Evolutionary conservation across 2,113 vertebrate genomes (phyloP).

Genomic region (Rutilus rutilus): DNA sequence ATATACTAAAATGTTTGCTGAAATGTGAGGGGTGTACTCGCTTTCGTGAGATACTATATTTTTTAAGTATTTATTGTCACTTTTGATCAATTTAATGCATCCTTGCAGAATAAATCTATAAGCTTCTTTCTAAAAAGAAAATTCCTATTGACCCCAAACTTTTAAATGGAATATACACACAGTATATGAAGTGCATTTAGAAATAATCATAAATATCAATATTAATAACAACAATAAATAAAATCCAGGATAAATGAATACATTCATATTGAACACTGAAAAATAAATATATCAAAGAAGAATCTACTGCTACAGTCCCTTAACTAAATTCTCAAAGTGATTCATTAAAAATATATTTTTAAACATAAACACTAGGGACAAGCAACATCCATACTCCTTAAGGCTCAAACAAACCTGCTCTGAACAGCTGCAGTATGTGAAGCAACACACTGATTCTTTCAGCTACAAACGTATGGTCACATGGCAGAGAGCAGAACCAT

Average conservation of each 20-base stretch:
- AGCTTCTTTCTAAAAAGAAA: not conserved
- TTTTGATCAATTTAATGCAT: not conserved
- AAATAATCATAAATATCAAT: not conserved
- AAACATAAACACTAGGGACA: not conserved
- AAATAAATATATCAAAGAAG: not conserved
- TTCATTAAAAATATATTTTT: constrained; percentile 6
- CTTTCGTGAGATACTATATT: no score
- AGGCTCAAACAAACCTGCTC: constrained; percentile 10
- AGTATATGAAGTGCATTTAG: not conserved
- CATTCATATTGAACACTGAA: not conserved
- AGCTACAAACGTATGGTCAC: constrained; percentile 27
- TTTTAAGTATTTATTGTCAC: no score
- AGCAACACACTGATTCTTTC: constrained; percentile 9
- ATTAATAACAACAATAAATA: not conserved
- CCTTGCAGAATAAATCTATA: not conserved
- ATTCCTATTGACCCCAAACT: no score
- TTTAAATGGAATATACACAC: not conserved
- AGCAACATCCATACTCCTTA: not conserved
- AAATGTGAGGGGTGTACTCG: no score
- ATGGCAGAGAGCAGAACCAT: constrained; percentile 41
- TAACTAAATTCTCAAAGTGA: constrained; percentile 9
- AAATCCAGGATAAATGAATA: not conserved
- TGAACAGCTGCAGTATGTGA: not conserved
- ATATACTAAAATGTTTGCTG: no score
- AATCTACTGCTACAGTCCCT: not conserved